phyloP scores from a whole-genome alignment of 2,888 invertebrate genomes.

The Magallana nippona region DNA sequence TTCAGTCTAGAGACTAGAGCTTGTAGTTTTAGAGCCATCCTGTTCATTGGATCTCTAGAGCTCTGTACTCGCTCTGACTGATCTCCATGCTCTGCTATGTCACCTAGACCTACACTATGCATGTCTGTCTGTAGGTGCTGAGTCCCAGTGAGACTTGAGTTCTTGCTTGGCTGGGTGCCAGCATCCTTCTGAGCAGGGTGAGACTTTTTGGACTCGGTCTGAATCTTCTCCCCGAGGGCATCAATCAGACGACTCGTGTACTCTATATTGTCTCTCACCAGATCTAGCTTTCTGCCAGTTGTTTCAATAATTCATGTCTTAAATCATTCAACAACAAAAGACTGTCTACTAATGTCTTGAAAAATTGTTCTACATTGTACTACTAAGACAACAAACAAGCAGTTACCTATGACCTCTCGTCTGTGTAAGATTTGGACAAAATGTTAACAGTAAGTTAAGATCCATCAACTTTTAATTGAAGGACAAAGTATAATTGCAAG shows the following conservation, averaged over 20 bases:
- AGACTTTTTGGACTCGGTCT: not conserved
- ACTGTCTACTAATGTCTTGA: not conserved
- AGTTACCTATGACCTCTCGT: not conserved
- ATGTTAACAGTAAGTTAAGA: too few relatives aligned
- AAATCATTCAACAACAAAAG: slow-evolving; percentile 7
- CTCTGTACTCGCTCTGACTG: not conserved
- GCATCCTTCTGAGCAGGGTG: not conserved
- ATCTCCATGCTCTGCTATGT: not conserved
- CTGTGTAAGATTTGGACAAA: too few relatives aligned
- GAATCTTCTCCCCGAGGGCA: slow-evolving; percentile 39
- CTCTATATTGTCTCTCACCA: slow-evolving; percentile 44
- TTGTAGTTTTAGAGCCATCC: not conserved
- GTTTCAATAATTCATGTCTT: slow-evolving; percentile 3
- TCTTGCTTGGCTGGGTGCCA: not conserved
- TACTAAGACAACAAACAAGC: not conserved
- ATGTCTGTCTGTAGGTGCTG: not conserved
- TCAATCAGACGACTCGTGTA: slow-evolving; percentile 43
- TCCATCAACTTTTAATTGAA: too few relatives aligned
- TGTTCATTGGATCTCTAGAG: not conserved
- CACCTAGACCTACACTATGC: not conserved
- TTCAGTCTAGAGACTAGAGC: not conserved
- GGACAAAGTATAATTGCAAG: too few relatives aligned
- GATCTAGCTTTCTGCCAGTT: slow-evolving; percentile 42
- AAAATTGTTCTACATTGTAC: not conserved
- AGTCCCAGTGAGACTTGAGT: not conserved